Base-by-base conservation (phyloP, 2,888 invertebrate genomes). In the Smittia sp. region DNA sequence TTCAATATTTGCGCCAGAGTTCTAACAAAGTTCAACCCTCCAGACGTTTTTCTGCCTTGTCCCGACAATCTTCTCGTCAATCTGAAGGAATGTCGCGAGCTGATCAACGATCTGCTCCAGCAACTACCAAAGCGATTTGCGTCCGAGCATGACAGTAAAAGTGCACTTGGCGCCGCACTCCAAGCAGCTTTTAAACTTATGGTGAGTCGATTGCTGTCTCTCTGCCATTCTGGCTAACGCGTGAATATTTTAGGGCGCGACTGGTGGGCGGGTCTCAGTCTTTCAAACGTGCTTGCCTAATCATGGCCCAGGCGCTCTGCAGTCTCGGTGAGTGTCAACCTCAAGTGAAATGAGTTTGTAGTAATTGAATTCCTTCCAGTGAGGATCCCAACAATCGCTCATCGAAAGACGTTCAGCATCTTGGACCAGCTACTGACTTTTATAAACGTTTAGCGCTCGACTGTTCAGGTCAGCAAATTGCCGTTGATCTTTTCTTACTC, bases 371-470 rank as follows among this genome's bases (percentile, higher is more conserved):
- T 32, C 32, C 3, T 32, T 32, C 32, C 76, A 84, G 89, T 77
- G 97, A 98, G 84, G 94, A 97, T 82, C 93, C 96, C 0, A 93
- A 91, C 79, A 89, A 92, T 76, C 86, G 95, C 62, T 87, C 89
- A 1, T 87, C 89, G 6, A 91, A 93, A 80, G 95, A 96, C 76
- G 91, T 92, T 41, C 88, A 90, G 0, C 92, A 95, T 80, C 83
- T 98, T 76, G 95, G 93, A 81, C 98, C 99, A 0, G 94, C 95
- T 1, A 98, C 94, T 1, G 99, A 99, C 83, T 99, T 98, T 85
- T 96, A 96, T 84, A 99, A 99, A 84, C 90, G 96, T 65, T 84
- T 96, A 38, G 96, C 99, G 0, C 83, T 99, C 67, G 98, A 99
- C 81, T 98, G 98, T 82, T 96, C 96, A 77, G 96, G 94, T 0